Percentiles rank a stretch among this genome's conserved stretches.
Conservation (phyloP, 2,888 invertebrate species). For the Micoletzkya japonica region DNA sequence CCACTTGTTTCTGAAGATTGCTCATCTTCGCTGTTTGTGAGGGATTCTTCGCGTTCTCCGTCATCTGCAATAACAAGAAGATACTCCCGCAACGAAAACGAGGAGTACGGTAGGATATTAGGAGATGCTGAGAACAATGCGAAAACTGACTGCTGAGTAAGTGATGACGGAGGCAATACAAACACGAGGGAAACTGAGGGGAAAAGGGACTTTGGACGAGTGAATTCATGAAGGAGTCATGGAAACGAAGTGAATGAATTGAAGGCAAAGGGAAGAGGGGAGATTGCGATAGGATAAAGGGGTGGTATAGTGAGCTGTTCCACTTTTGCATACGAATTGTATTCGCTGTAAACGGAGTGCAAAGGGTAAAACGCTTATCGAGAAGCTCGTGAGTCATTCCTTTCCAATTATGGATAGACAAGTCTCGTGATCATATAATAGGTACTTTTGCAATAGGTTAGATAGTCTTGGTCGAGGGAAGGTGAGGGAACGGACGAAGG, state of each 20-base stretch:
- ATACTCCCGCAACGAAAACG: not conserved
- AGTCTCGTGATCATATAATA: no score
- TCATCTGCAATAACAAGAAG: constrained; percentile 9
- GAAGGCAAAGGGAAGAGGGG: not conserved
- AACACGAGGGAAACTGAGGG: not conserved
- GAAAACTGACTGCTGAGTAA: not conserved
- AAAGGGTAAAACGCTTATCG: no score
- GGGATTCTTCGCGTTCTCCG: constrained; percentile 16
- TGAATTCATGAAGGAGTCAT: not conserved
- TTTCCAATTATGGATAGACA: no score
- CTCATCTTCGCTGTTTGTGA: constrained; percentile 20
- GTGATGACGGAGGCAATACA: not conserved
- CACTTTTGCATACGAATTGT: no score
- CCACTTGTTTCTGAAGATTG: constrained; percentile 11
- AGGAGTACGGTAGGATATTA: not conserved
- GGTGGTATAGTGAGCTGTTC: no score
- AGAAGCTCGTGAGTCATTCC: no score
- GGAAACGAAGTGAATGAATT: not conserved
- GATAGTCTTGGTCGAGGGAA: no score
- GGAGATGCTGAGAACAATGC: not conserved
- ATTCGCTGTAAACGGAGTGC: no score
- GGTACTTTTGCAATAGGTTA: no score
- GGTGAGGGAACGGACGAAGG: not conserved
- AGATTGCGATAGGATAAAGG: not conserved
- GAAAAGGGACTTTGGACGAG: not conserved